Percentiles rank a stretch among this genome's conserved stretches.
Evolutionary conservation across 2,888 invertebrate species (phyloP).

Genomic region (Syrphus vitripennis): DNA sequence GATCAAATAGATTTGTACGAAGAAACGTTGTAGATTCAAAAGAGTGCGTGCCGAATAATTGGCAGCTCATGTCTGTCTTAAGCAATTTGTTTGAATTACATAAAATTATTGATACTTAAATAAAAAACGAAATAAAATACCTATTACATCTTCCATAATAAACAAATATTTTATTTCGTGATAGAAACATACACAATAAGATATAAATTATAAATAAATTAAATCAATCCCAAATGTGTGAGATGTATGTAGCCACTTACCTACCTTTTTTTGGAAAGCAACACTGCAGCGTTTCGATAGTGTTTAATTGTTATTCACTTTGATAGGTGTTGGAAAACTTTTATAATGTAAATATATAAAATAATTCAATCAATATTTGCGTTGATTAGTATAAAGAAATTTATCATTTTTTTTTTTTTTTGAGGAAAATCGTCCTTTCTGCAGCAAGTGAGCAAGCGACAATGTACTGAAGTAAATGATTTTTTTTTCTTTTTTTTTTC

Average conservation of each 20-base stretch:
- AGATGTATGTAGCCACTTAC: not conserved
- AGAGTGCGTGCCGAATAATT: constrained; percentile 12
- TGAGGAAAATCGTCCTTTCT: not conserved
- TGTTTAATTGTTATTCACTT: not conserved
- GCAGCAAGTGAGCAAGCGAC: constrained; percentile 21
- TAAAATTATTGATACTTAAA: not conserved
- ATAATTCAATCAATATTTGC: not conserved
- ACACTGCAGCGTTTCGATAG: not conserved
- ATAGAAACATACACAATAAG: not conserved
- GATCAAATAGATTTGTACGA: not conserved
- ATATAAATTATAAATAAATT: not conserved
- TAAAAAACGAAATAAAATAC: not conserved
- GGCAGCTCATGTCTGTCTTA: not conserved
- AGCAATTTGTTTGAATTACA: not conserved
- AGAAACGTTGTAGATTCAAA: constrained; percentile 59
- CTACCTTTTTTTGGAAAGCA: not conserved
- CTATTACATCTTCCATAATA: not conserved
- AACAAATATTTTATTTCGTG: not conserved
- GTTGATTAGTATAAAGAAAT: not conserved
- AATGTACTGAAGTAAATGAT: not conserved
- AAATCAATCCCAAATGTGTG: not conserved
- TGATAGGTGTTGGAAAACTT: not conserved
- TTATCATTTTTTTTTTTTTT: constrained; percentile 8
- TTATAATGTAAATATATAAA: not conserved
- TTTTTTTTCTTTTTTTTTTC: constrained; percentile 26